These are phyloP conservation scores for Plotosus lineatus DNA, from an alignment of 2,113 vertebrate species.

Conservation along the genomic window DNA sequence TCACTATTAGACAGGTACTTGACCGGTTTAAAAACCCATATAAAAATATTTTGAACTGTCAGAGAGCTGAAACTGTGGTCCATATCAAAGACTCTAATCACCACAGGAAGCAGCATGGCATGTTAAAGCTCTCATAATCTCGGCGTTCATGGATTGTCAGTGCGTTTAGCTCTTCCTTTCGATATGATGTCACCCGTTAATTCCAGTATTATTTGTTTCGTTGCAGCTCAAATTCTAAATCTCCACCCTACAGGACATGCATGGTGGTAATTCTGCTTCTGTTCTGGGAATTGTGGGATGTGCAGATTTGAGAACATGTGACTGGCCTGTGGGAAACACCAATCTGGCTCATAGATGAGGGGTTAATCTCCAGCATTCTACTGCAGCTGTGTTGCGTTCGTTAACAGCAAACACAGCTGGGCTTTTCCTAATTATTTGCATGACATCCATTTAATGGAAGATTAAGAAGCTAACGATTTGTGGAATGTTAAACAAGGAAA, in stretches of 20 bases:
- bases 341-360: slow-evolving; percentile 38
- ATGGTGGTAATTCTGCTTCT: slow-evolving; percentile 9
- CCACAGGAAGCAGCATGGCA: background rate
- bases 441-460: background rate
- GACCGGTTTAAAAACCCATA: too few relatives aligned
- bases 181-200: background rate
- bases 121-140: slow-evolving; percentile 6
- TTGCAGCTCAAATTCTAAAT: slow-evolving; percentile 4
- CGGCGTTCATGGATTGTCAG: background rate
- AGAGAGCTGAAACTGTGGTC: slow-evolving; percentile 12
- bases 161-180: background rate
- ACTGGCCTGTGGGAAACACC: background rate
- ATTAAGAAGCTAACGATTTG: background rate
- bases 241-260: background rate
- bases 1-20: background rate
- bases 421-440: background rate
- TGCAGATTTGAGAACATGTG: slow-evolving; percentile 5
- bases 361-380: slow-evolving; percentile 29
- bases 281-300: background rate
- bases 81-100: background rate
- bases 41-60: background rate
- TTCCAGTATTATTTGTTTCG: background rate
- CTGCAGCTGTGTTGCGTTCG: background rate
- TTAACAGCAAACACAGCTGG: background rate
- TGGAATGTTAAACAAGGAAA: background rate